phyloP scores from a whole-genome alignment of 2,888 invertebrate species.

The Hydroisotoma schaefferi region DNA sequence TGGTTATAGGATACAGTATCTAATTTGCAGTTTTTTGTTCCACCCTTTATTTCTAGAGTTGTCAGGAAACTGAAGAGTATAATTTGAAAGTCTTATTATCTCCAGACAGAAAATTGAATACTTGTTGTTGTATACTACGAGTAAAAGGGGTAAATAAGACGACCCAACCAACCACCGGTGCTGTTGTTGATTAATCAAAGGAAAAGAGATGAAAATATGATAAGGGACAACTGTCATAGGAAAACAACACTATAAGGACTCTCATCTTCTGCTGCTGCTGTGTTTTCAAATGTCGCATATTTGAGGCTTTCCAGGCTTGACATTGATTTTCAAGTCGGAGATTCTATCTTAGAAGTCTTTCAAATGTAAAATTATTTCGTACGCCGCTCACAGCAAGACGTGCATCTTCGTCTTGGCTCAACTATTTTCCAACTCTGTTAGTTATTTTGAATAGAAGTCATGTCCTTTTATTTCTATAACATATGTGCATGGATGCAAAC shows the following conservation, averaged over 20 bases:
- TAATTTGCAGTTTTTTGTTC: too few species aligned
- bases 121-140: constrained; percentile 5
- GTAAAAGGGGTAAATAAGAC: constrained; percentile 13
- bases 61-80: constrained; percentile 3
- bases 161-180: constrained; percentile 26
- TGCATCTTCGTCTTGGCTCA: not conserved
- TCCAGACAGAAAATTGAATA: not conserved
- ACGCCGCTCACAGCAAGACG: constrained; percentile 44
- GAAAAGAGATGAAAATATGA: constrained; percentile 39
- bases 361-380: constrained; percentile 48
- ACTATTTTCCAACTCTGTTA: not conserved
- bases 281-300: constrained; percentile 29
- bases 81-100: constrained; percentile 14
- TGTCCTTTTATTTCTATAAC: too few species aligned
- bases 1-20: too few species aligned
- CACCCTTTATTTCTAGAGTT: not conserved
- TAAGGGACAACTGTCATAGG: constrained; percentile 40
- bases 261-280: constrained; percentile 5
- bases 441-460: too few species aligned
- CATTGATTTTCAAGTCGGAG: constrained; percentile 48
- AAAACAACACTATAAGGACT: constrained; percentile 34
- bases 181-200: constrained; percentile 45
- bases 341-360: constrained; percentile 46
- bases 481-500: too few species aligned
- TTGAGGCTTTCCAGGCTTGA: constrained; percentile 37